phyloP scores from a whole-genome alignment of 2,888 invertebrate species.

The Ernsta delagoae region DNA sequence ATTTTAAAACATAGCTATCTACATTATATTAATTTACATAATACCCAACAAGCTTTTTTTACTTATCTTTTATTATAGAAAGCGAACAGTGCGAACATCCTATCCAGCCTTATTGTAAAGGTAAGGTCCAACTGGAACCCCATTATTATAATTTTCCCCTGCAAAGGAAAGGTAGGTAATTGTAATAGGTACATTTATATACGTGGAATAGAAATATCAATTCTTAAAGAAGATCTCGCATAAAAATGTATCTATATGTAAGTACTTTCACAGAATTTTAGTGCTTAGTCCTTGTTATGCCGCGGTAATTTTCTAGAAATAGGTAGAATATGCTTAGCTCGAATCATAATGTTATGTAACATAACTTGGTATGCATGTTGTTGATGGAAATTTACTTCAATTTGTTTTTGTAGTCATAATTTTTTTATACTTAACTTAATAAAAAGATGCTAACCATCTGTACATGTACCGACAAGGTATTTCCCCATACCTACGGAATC shows the following conservation, averaged over 20 bases:
- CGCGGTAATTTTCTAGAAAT: not conserved
- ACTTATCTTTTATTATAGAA: too few relatives aligned
- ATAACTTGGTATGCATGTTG: not conserved
- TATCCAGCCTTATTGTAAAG: not conserved
- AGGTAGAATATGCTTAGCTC: not conserved
- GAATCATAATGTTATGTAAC: not conserved
- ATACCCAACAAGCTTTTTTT: too few relatives aligned
- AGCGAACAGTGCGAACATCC: too few relatives aligned
- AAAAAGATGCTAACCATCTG: not conserved
- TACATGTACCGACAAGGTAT: not conserved
- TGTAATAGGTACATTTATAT: not conserved
- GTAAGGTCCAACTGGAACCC: not conserved
- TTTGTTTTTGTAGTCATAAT: not conserved
- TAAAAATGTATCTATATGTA: too few relatives aligned
- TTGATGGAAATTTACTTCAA: constrained; percentile 1
- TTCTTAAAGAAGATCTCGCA: not conserved
- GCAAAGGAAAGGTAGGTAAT: not conserved
- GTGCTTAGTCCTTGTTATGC: not conserved
- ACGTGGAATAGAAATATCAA: not conserved
- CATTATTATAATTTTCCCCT: not conserved
- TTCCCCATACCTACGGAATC: not conserved
- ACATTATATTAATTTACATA: too few relatives aligned
- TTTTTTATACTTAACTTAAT: not conserved
- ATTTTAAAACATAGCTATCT: too few relatives aligned
- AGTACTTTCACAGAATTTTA: not conserved